A percentile compares a stretch with the other conserved stretches of the same genome.
These are phyloP conservation scores for Clivina fossor DNA, from an alignment of 2,888 invertebrate genomes.

Conservation along the genomic window DNA sequence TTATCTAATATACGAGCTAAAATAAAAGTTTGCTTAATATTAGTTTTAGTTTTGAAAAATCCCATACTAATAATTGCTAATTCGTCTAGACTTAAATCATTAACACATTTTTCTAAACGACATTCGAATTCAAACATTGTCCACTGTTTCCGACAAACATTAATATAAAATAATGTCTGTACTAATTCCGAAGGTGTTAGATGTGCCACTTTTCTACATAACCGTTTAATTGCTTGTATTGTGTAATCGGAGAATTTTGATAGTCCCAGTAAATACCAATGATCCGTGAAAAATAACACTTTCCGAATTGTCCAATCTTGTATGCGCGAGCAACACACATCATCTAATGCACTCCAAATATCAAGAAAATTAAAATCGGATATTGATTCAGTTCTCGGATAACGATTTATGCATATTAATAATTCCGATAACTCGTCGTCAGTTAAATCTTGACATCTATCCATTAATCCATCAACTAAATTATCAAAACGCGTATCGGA, in stretches of 20 bases:
- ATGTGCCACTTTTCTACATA: conserved; percentile 60
- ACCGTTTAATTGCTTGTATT: conserved; percentile 56
- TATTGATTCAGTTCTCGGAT: conserved; percentile 58
- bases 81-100: conserved; percentile 64
- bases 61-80: conserved; percentile 72
- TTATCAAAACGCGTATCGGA: conserved; percentile 49
- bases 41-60: conserved; percentile 74
- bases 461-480: conserved; percentile 52
- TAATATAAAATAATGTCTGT: conserved; percentile 68
- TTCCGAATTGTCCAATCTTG: conserved; percentile 58
- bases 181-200: conserved; percentile 65
- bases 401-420: conserved; percentile 56
- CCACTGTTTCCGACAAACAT: conserved; percentile 59
- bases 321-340: conserved; percentile 59
- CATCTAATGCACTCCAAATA: conserved; percentile 69
- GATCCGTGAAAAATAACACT: conserved; percentile 61
- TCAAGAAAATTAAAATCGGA: conserved; percentile 62
- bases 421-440: conserved; percentile 61
- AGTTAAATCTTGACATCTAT: conserved; percentile 57
- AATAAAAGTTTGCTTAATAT: conserved; percentile 60
- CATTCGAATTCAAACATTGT: conserved; percentile 68
- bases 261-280: conserved; percentile 63
- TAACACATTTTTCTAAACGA: conserved; percentile 56
- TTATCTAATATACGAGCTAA: conserved; percentile 48
- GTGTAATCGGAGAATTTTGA: conserved; percentile 60